A percentile compares a stretch with the other conserved stretches of the same genome.
phyloP scores from a whole-genome alignment of 2,113 vertebrate genomes.

The Paramormyrops kingsleyae region DNA sequence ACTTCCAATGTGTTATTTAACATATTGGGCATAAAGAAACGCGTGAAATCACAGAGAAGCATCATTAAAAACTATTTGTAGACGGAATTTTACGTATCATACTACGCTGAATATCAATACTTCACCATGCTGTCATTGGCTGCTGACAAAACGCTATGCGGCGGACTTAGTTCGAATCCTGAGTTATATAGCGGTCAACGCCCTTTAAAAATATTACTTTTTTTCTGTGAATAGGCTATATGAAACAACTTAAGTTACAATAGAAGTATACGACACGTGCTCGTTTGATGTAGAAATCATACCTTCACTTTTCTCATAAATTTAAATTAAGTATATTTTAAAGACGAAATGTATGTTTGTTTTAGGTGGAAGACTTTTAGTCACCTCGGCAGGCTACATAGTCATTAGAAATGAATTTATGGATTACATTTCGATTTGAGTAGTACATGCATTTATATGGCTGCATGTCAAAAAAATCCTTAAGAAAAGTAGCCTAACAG shows the following conservation, averaged over 20 bases:
- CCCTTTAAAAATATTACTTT: neutral
- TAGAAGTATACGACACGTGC: neutral
- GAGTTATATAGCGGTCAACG: neutral
- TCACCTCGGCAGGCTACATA: neutral
- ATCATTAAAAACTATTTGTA: neutral
- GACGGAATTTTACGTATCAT: neutral
- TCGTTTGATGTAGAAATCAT: neutral
- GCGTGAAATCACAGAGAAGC: neutral
- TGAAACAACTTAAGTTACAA: neutral
- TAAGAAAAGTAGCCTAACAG: neutral
- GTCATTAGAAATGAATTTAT: neutral
- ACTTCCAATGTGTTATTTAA: neutral
- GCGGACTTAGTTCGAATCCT: neutral
- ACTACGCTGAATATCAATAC: neutral
- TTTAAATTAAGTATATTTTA: neutral
- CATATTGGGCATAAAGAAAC: neutral
- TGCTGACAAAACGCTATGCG: neutral
- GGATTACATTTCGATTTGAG: neutral
- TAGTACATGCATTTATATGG: neutral
- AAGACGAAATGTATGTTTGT: neutral
- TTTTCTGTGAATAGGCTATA: neutral
- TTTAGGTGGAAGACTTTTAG: neutral
- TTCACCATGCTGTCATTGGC: neutral
- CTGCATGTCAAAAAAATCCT: neutral
- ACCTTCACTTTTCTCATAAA: neutral